A percentile compares a stretch with the other conserved stretches of the same genome.
These are phyloP conservation scores for Synergus umbraculus DNA, from an alignment of 2,888 invertebrate genomes.

Conservation along the genomic window DNA sequence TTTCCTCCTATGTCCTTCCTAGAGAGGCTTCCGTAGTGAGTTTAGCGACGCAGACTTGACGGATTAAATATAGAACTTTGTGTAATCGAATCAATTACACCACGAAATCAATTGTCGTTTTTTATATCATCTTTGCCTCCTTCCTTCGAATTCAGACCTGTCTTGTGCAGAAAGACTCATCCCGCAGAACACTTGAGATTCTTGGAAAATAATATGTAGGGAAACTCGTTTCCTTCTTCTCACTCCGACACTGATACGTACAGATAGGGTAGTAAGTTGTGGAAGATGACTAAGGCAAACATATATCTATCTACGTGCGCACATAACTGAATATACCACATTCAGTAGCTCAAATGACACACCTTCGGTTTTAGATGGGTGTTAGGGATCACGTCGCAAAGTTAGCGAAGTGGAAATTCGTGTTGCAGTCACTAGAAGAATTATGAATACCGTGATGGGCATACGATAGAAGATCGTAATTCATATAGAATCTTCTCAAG, in stretches of 20 bases:
- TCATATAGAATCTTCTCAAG: conserved; percentile 14
- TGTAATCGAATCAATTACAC: conserved; percentile 66
- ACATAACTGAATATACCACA: not conserved
- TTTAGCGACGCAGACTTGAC: conserved; percentile 13
- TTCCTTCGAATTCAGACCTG: conserved; percentile 42
- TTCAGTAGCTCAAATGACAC: conserved; percentile 12
- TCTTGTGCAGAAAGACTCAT: conserved; percentile 13
- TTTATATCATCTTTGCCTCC: conserved; percentile 43
- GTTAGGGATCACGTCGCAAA: conserved; percentile 56
- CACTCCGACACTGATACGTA: not conserved
- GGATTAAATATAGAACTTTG: conserved; percentile 57
- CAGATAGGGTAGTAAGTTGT: conserved; percentile 25
- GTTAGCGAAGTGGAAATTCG: conserved; percentile 68
- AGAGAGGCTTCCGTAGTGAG: conserved; percentile 8
- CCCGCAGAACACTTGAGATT: not conserved
- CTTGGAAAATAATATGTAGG: conserved; percentile 10
- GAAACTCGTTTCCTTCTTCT: conserved; percentile 33
- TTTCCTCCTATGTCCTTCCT: conserved; percentile 63
- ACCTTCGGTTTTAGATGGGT: conserved; percentile 26
- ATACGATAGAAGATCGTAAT: conserved; percentile 49
- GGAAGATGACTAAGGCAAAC: conserved; percentile 31
- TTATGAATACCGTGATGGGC: conserved; percentile 67
- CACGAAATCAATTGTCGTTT: conserved; percentile 47
- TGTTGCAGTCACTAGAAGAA: conserved; percentile 64
- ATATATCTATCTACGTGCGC: conserved; percentile 30